Conservation (phyloP, 2,888 invertebrate genomes). For the Lochmaea capreae region DNA sequence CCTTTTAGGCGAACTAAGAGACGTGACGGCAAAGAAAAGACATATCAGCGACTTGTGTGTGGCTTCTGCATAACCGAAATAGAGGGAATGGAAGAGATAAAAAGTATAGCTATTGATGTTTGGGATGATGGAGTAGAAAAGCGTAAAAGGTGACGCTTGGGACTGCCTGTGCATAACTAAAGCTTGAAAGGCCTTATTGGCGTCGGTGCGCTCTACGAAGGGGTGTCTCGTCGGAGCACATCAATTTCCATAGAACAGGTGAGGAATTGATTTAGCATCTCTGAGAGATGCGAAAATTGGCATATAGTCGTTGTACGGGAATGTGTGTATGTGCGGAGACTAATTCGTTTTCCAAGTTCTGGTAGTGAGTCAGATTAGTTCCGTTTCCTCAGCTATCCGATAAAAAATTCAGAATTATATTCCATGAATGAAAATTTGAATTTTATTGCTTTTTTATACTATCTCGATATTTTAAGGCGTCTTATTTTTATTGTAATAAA, state of each 20-base stretch:
- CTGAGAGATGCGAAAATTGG: conserved; percentile 47
- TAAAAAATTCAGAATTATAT: conserved; percentile 13
- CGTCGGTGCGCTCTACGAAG: conserved; percentile 5
- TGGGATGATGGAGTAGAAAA: conserved; percentile 57
- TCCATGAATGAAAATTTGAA: conserved; percentile 2
- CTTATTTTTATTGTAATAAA: too few relatives aligned
- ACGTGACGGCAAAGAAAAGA: conserved; percentile 11
- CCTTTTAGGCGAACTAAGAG: background rate
- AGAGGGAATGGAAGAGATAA: conserved; percentile 32
- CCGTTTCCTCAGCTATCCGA: background rate
- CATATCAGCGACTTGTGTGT: conserved; percentile 5
- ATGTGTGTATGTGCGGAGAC: conserved; percentile 17
- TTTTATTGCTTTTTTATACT: too few relatives aligned
- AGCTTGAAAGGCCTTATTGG: conserved; percentile 47
- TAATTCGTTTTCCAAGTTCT: conserved; percentile 30
- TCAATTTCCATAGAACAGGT: conserved; percentile 55
- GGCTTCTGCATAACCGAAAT: conserved; percentile 20
- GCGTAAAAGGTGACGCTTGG: conserved; percentile 58
- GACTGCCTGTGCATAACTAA: conserved; percentile 59
- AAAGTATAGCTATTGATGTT: conserved; percentile 59
- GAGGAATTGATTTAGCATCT: conserved; percentile 55
- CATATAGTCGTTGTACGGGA: conserved; percentile 22
- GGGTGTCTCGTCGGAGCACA: conserved; percentile 45
- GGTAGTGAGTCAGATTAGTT: background rate
- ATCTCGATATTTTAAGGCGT: too few relatives aligned